Percentiles rank a stretch among this genome's conserved stretches.
Conservation (phyloP, 2,888 invertebrate genomes). For the Parnassius glacialis region DNA sequence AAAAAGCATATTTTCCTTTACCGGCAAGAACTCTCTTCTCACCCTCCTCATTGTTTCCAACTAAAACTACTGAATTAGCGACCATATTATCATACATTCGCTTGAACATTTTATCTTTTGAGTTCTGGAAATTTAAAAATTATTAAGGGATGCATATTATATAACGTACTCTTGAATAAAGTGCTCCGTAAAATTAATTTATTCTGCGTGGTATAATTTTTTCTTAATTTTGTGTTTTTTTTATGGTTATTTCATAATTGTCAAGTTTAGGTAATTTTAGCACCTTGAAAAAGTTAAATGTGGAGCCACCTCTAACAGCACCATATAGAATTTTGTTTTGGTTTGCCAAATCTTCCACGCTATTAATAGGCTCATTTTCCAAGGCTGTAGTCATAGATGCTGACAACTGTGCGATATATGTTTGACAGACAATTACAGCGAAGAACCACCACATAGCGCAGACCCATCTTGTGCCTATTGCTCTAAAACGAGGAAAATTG, state of each 20-base stretch:
- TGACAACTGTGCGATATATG: constrained; percentile 96
- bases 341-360: constrained; percentile 93
- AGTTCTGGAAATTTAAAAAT: constrained; percentile 64
- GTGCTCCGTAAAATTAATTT: too few relatives aligned
- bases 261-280: neutral
- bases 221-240: too few relatives aligned
- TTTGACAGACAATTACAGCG: constrained; percentile 94
- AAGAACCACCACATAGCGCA: constrained; percentile 97
- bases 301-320: constrained; percentile 90
- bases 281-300: constrained; percentile 90
- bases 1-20: constrained; percentile 88
- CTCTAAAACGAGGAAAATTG: constrained; percentile 74
- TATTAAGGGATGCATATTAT: neutral
- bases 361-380: constrained; percentile 92
- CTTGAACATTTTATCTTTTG: constrained; percentile 91
- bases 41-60: constrained; percentile 89
- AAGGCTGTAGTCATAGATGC: constrained; percentile 94
- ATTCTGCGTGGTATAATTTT: too few relatives aligned
- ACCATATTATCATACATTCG: constrained; percentile 96
- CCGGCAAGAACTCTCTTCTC: constrained; percentile 86
- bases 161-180: too few relatives aligned
- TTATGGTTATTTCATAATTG: too few relatives aligned
- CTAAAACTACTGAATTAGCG: constrained; percentile 88
- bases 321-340: constrained; percentile 97
- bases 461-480: constrained; percentile 93